phyloP scores from a whole-genome alignment of 2,888 invertebrate genomes.

The Dexiosoma caninum region DNA sequence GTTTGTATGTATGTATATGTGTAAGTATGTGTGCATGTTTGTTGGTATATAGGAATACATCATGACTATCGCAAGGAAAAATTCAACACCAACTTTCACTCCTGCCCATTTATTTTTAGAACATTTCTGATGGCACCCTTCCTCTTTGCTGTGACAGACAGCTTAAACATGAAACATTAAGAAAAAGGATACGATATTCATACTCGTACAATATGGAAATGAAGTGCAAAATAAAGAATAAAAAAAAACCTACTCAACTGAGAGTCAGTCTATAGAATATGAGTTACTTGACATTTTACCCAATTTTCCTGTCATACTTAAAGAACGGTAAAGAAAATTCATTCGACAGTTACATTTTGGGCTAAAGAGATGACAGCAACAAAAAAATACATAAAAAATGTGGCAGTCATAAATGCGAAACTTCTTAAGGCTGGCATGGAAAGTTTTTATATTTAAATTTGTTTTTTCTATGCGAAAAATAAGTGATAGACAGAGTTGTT shows the following conservation, averaged over 20 bases:
- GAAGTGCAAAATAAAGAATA: neutral
- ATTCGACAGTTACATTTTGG: constrained; percentile 60
- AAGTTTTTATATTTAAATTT: neutral
- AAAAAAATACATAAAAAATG: neutral
- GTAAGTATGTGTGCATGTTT: neutral
- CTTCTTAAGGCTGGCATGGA: neutral
- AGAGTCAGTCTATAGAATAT: constrained; percentile 42
- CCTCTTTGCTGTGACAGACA: constrained; percentile 47
- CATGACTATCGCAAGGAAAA: constrained; percentile 28
- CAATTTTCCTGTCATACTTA: constrained; percentile 29
- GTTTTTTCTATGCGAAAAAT: neutral
- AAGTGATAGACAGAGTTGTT: constrained; percentile 61
- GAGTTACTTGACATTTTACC: constrained; percentile 46
- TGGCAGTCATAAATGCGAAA: constrained; percentile 43
- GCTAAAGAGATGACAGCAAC: constrained; percentile 2
- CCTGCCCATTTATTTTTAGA: neutral
- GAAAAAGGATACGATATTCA: constrained; percentile 24
- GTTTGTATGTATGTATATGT: neutral
- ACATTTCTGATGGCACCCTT: constrained; percentile 61
- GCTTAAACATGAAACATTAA: constrained; percentile 37
- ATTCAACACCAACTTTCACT: constrained; percentile 43
- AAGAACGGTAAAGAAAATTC: constrained; percentile 42
- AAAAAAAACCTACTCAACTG: neutral
- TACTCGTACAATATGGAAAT: neutral
- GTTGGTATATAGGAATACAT: neutral